Evolutionary conservation across 1,140 invertebrate genomes (phyloP).

Genomic region (Heterodera carotae): DNA sequence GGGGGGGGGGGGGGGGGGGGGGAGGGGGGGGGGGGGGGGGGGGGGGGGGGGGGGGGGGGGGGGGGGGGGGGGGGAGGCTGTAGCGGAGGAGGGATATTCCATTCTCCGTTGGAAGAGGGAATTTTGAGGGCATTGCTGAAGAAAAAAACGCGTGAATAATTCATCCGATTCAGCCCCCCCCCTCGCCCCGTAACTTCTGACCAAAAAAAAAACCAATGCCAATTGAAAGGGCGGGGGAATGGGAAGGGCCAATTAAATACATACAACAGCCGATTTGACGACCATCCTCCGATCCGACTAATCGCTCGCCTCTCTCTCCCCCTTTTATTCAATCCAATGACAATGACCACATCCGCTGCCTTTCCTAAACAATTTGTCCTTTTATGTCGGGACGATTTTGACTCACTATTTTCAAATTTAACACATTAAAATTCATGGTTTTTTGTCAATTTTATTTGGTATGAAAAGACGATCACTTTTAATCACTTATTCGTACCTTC

Average conservation of each 20-base stretch:
- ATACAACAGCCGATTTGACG: neutral
- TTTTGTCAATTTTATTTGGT: too few species aligned
- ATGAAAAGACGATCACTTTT: too few species aligned
- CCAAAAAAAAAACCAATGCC: neutral
- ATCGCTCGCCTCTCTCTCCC: neutral
- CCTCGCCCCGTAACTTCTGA: neutral
- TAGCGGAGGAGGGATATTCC: too few species aligned
- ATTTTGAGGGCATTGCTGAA: neutral
- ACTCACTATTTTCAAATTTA: too few species aligned
- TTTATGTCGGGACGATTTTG: too few species aligned
- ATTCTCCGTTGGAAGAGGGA: neutral
- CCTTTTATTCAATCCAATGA: neutral
- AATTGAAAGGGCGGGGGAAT: neutral
- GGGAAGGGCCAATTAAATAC: too few species aligned
- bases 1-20: too few species aligned
- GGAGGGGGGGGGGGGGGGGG: too few species aligned
- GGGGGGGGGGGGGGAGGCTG: too few species aligned
- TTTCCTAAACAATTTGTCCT: neutral
- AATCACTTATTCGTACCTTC: too few species aligned
- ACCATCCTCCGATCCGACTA: neutral
- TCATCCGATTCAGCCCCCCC: neutral
- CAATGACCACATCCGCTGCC: neutral
- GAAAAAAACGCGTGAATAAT: neutral
- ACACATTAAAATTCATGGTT: too few species aligned
- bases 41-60: too few species aligned